Percentiles rank a stretch among this genome's conserved stretches.
Evolutionary conservation across 2,888 invertebrate genomes (phyloP).

Genomic region (Ennomos fuscantarius): DNA sequence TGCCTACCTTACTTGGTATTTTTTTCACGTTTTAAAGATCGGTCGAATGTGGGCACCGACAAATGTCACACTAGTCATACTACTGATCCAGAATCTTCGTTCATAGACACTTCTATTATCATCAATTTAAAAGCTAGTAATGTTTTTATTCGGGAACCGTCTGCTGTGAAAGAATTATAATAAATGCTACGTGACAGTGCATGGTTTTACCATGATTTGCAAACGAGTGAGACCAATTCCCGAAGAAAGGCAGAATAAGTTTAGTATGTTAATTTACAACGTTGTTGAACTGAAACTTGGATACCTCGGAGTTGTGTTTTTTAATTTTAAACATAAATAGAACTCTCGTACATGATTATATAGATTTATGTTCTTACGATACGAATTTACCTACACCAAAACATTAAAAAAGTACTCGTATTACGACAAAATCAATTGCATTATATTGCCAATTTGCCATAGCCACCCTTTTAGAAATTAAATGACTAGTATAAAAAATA

Average conservation of each 20-base stretch:
- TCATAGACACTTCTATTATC: neutral
- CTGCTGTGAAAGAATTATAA: constrained; percentile 4
- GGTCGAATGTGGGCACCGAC: constrained; percentile 24
- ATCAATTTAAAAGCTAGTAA: neutral
- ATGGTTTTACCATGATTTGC: constrained; percentile 17
- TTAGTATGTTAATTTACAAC: constrained; percentile 12
- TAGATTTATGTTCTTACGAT: no score
- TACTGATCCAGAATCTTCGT: constrained; percentile 17
- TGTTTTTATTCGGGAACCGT: neutral
- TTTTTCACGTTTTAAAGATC: constrained; percentile 17
- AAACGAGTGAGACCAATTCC: constrained; percentile 10
- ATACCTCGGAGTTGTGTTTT: no score
- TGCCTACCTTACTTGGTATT: constrained; percentile 27
- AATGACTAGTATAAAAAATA: no score
- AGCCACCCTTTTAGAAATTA: no score
- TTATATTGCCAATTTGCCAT: no score
- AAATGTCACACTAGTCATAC: constrained; percentile 8
- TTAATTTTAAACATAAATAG: no score
- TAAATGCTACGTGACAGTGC: constrained; percentile 13
- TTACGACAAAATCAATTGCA: no score
- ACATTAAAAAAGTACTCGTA: no score
- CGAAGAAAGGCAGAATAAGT: constrained; percentile 3
- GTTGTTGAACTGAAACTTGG: no score
- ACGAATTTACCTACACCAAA: no score
- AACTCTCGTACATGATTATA: no score